A percentile compares a stretch with the other conserved stretches of the same genome.
These are phyloP conservation scores for Haplochromis vanheusdeni DNA, from an alignment of 2,113 vertebrate genomes.

Conservation along the genomic window DNA sequence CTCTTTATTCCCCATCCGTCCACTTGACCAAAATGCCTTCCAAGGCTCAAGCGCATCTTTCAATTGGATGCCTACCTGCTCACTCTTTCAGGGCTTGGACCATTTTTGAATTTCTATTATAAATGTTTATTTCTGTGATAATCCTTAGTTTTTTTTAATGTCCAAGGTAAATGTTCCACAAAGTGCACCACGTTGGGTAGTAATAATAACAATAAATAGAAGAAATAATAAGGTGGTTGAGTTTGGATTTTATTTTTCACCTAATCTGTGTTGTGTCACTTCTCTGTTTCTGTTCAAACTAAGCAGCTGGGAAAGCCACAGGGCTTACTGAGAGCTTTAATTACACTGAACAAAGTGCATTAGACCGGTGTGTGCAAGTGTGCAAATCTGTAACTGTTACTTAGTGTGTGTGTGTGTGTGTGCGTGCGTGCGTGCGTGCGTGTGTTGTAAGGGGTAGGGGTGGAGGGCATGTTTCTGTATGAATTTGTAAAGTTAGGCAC, in stretches of 20 bases:
- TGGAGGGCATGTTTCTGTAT: background rate
- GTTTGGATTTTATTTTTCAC: background rate
- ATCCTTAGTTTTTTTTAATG: background rate
- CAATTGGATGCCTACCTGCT: background rate
- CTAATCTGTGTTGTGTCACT: background rate
- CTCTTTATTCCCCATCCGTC: background rate
- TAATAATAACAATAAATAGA: background rate
- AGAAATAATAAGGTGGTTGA: background rate
- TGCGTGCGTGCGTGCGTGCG: background rate
- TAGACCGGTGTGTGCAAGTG: conserved; percentile 11
- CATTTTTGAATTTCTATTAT: background rate
- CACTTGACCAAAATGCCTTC: background rate
- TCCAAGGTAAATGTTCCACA: background rate
- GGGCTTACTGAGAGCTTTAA: conserved; percentile 41
- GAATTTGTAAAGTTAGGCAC: conserved; percentile 56
- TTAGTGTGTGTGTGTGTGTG: background rate
- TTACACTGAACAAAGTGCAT: conserved; percentile 44
- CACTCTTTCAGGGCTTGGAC: background rate
- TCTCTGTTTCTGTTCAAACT: background rate
- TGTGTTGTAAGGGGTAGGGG: background rate
- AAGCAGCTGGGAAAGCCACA: background rate
- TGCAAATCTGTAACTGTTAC: background rate
- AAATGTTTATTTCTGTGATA: background rate
- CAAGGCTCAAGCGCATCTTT: background rate
- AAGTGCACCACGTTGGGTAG: background rate